phyloP scores from a whole-genome alignment of 2,888 invertebrate genomes.

The Spisula subtruncata region DNA sequence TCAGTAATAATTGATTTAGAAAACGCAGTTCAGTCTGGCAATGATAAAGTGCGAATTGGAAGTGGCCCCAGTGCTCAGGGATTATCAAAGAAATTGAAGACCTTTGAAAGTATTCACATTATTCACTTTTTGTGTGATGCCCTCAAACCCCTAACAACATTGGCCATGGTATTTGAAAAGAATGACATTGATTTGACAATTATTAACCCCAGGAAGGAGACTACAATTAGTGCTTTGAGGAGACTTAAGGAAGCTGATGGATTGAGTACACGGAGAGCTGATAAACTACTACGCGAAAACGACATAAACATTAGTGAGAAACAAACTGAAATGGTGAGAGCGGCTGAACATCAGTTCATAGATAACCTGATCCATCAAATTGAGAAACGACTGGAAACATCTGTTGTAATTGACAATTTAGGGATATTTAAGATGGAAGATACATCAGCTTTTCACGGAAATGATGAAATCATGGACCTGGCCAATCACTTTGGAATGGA shows the following conservation, averaged over 20 bases:
- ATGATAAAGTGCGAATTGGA: slow-evolving; percentile 38
- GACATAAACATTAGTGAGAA: background rate
- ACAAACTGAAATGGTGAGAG: background rate
- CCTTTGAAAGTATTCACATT: slow-evolving; percentile 39
- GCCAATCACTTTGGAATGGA: slow-evolving; percentile 46
- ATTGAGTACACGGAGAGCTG: slow-evolving; percentile 12
- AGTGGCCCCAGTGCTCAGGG: slow-evolving; percentile 38
- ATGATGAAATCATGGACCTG: slow-evolving; percentile 44
- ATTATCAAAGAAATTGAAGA: slow-evolving; percentile 47
- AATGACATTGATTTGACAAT: slow-evolving; percentile 48
- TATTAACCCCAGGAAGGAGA: slow-evolving; percentile 35
- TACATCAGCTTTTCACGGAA: slow-evolving; percentile 29
- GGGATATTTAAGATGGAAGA: slow-evolving; percentile 29
- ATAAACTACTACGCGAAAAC: background rate
- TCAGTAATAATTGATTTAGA: slow-evolving; percentile 31
- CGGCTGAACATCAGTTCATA: slow-evolving; percentile 29
- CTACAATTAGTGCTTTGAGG: slow-evolving; percentile 21
- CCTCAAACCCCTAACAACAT: slow-evolving; percentile 34
- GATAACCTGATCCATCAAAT: slow-evolving; percentile 34
- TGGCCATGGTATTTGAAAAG: slow-evolving; percentile 46
- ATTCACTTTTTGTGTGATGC: slow-evolving; percentile 56
- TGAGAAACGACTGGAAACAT: background rate
- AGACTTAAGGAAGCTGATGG: slow-evolving; percentile 35
- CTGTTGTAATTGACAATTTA: slow-evolving; percentile 40
- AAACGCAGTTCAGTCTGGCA: slow-evolving; percentile 33